A percentile compares a stretch with the other conserved stretches of the same genome.
phyloP scores from a whole-genome alignment of 2,113 vertebrate genomes.

The Atlantisia rogersi region DNA sequence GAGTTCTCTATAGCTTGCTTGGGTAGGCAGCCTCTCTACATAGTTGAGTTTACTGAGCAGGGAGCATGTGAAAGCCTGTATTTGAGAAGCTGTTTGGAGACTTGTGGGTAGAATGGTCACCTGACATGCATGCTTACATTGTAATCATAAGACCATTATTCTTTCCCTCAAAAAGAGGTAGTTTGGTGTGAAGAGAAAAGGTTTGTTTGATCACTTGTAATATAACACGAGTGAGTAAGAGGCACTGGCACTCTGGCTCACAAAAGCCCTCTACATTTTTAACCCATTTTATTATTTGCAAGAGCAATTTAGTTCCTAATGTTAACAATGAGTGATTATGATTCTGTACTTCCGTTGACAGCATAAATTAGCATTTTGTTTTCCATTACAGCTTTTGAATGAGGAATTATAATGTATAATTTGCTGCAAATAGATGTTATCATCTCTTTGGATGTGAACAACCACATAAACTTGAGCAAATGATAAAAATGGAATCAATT shows the following conservation, averaged over 20 bases:
- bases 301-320: slow-evolving; percentile 77
- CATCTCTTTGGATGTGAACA: slow-evolving; percentile 81
- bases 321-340: slow-evolving; percentile 85
- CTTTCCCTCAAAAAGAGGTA: background rate
- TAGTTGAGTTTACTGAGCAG: background rate
- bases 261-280: slow-evolving; percentile 55
- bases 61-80: rapidly evolving
- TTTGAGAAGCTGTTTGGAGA: background rate
- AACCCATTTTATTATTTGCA: slow-evolving; percentile 79
- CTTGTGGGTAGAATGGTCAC: background rate
- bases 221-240: background rate
- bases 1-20: rapidly evolving
- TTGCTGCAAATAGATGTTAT: slow-evolving; percentile 87
- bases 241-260: slow-evolving; percentile 6
- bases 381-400: slow-evolving; percentile 83
- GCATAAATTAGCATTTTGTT: slow-evolving; percentile 86
- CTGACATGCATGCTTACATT: background rate
- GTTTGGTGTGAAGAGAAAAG: slow-evolving; percentile 38
- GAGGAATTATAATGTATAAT: slow-evolving; percentile 86
- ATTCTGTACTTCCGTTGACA: slow-evolving; percentile 82
- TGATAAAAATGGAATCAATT: slow-evolving; percentile 86
- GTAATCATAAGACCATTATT: slow-evolving; percentile 34
- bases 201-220: slow-evolving; percentile 23
- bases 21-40: background rate
- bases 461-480: slow-evolving; percentile 83